phyloP scores from a whole-genome alignment of 2,888 invertebrate genomes.

The Adelognathus sp. region DNA sequence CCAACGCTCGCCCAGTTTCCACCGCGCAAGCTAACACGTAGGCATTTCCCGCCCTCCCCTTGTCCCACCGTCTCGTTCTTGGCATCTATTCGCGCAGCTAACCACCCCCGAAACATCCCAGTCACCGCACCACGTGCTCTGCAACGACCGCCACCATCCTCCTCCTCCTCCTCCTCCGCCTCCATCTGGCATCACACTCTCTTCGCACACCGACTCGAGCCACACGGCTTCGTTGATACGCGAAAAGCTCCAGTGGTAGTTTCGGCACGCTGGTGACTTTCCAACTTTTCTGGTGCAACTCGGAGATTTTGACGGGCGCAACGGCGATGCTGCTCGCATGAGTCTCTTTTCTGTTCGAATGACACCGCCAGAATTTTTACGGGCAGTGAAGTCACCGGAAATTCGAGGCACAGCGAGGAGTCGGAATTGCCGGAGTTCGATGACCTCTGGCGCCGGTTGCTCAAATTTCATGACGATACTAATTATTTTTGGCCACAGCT shows the following conservation, averaged over 20 bases:
- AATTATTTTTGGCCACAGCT: background rate
- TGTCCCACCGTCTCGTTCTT: conserved; percentile 6
- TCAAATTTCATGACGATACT: background rate
- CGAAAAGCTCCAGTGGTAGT: background rate
- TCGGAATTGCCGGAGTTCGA: background rate
- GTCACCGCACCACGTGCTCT: conserved; percentile 64
- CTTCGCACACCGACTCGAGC: conserved; percentile 57
- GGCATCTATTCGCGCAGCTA: conserved; percentile 10
- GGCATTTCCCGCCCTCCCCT: conserved; percentile 31
- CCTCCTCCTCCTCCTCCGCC: conserved; percentile 65
- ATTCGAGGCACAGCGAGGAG: background rate
- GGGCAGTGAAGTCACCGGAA: conserved; percentile 42
- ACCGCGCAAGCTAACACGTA: conserved; percentile 52
- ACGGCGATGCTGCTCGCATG: conserved; percentile 46
- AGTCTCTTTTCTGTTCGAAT: background rate
- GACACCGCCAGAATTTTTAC: background rate
- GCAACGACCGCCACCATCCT: conserved; percentile 66
- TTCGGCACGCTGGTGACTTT: conserved; percentile 66
- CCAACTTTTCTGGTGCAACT: conserved; percentile 42
- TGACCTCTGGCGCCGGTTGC: background rate
- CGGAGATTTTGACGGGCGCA: conserved; percentile 79
- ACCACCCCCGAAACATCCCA: conserved; percentile 3
- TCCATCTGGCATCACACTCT: conserved; percentile 67
- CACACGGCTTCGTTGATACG: conserved; percentile 37
- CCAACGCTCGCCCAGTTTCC: conserved; percentile 54